A percentile compares a stretch with the other conserved stretches of the same genome.
Evolutionary conservation across 1,140 invertebrate genomes (phyloP).

Genomic region (Zaprionus camerounensis): DNA sequence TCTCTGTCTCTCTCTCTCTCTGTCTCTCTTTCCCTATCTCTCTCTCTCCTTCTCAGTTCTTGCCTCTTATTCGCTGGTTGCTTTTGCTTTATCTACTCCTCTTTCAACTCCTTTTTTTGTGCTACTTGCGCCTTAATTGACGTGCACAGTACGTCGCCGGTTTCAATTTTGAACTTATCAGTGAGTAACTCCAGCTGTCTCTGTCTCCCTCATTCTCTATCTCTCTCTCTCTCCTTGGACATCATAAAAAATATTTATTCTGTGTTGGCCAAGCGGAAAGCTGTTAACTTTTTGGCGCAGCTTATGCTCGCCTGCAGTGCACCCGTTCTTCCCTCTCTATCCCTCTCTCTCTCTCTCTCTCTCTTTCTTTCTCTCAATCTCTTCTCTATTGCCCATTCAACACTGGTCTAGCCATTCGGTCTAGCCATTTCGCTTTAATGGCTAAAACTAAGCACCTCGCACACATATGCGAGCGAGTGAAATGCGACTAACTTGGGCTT

Average conservation of each 20-base stretch:
- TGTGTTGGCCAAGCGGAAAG: conserved; percentile 34
- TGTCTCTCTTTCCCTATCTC: background rate
- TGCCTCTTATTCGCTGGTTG: conserved; percentile 19
- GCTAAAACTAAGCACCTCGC: conserved; percentile 33
- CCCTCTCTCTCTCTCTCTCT: background rate
- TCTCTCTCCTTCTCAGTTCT: background rate
- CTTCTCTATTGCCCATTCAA: conserved; percentile 2
- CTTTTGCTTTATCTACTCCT: conserved; percentile 5
- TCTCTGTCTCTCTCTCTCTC: background rate
- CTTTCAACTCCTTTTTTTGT: conserved; percentile 8
- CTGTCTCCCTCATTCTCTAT: background rate
- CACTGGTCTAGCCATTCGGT: conserved; percentile 27
- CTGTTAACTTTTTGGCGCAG: conserved; percentile 45
- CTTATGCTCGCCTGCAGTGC: conserved; percentile 29
- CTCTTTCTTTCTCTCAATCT: background rate
- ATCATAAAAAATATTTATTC: conserved; percentile 40
- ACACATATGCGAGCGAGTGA: conserved; percentile 34
- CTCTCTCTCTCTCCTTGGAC: background rate
- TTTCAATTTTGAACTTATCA: conserved; percentile 57
- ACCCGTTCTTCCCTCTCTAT: background rate
- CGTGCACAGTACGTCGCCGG: conserved; percentile 40
- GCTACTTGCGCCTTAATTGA: conserved; percentile 54
- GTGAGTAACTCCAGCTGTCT: background rate
- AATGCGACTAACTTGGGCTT: conserved; percentile 47
- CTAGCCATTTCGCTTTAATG: conserved; percentile 41